Conservation (phyloP, 2,113 vertebrate species). For the Hoplias malabaricus region DNA sequence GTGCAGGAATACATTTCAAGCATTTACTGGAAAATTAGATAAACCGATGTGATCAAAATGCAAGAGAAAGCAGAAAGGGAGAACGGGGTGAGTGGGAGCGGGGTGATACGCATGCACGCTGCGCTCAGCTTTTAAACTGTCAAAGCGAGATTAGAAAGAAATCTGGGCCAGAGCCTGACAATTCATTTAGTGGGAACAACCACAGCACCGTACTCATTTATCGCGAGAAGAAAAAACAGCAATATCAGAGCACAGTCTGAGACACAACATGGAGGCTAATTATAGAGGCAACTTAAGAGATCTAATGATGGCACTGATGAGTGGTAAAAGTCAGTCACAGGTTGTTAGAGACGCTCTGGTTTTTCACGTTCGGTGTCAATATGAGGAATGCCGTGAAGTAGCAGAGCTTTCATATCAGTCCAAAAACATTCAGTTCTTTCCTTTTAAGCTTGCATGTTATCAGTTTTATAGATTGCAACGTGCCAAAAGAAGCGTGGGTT, state of each 20-base stretch:
- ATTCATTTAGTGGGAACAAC: conserved; percentile 52
- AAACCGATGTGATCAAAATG: conserved; percentile 71
- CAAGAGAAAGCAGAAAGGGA: conserved; percentile 48
- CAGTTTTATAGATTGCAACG: conserved; percentile 7
- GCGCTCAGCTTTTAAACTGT: conserved; percentile 64
- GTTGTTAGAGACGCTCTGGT: background rate
- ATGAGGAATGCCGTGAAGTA: background rate
- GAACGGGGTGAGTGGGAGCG: conserved; percentile 21
- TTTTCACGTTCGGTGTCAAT: background rate
- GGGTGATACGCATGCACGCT: conserved; percentile 51
- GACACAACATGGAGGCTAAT: conserved; percentile 30
- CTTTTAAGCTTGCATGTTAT: conserved; percentile 6
- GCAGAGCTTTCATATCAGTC: background rate
- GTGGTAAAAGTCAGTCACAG: background rate
- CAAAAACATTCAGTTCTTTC: background rate
- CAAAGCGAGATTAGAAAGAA: conserved; percentile 58
- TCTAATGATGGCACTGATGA: conserved; percentile 18
- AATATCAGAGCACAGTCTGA: conserved; percentile 34
- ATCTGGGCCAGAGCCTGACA: conserved; percentile 58
- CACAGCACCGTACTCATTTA: conserved; percentile 7
- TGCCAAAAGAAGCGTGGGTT: background rate
- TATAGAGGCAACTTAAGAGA: conserved; percentile 22
- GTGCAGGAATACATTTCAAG: conserved; percentile 72
- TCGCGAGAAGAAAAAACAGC: conserved; percentile 15
- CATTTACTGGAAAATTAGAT: conserved; percentile 74